Base-by-base conservation (phyloP, 1,140 invertebrate genomes). In the Teleopsis dalmanni region DNA sequence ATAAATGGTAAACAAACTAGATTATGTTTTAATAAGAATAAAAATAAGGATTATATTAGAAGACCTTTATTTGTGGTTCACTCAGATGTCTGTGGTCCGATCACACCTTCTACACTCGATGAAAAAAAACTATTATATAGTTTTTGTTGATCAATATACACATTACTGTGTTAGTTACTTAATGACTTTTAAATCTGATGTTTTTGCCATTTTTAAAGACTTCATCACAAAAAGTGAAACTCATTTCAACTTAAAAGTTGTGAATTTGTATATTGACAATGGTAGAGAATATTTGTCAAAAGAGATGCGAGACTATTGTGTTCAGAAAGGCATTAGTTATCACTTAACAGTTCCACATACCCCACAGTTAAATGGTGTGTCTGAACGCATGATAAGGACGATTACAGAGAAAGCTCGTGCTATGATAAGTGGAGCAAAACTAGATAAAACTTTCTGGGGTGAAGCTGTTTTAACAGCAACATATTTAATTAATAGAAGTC, bases 341-440 rank as follows among this genome's bases (percentile, higher is more conserved):
- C 63, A 76, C 46, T 69, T 61, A 35, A 74, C 70, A 14, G 60
- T 73, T 23, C 61, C 71, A 25, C 62, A 71, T 36, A 74, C 70
- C 9, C 75, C 75, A 33, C 65, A 79, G 52, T 54, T 64, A 58
- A 78, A 79, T 71, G 71, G 74, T 51, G 62, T 75, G 2, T 57
- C 73, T 19, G 74, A 79, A 54, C 55, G 74, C 26, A 71, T 73
- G 57, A 71, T 70, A 46, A 47, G 65, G 23, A 72, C 70, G 8
- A 60, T 76, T 23, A 71, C 61, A 16, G 72, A 73, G 62, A 73
- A 62, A 50, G 65, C 69, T 21, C 57, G 70, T 40, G 23, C 62
- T 16, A 68, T 74, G 59, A 22, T 78, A 50, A 46, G 26, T 18
- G 60, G 57, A 48, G 49, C 67, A n/a, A 45, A 47, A 16, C 47